Base-by-base conservation (phyloP, 2,113 vertebrate species). In the Lethenteron camtschaticum region DNA sequence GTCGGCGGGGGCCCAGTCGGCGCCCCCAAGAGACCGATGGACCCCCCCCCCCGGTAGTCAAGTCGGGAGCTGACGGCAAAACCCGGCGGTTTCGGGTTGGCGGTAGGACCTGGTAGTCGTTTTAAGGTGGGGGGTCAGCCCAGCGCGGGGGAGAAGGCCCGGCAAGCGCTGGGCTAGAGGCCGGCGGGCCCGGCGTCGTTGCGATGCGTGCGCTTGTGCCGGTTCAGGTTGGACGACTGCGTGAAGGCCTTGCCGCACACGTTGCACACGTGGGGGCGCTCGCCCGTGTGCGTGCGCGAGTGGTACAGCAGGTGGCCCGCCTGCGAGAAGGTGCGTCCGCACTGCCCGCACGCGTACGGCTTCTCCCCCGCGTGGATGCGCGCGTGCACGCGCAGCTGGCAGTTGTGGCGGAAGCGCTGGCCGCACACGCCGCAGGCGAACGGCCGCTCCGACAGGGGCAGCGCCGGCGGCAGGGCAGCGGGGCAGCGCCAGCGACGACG, bases 321-420 rank as follows among this genome's bases (percentile, higher is more conserved):
- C 63, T 66, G 63, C 24, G 63, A 66, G 24, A 66, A 66, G n/a
- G 63, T 24, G n/a, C 24, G n/a, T 9, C 63, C 63, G 63, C 63
- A 66, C n/a, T 16, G n/a, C n/a, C n/a, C n/a, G 63, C 63, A 66
- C 63, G 24, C 63, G 63, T 66, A 66, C 63, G 63, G 63, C n/a
- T 24, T n/a, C 63, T 66, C 63, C 24, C 63, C 63, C n/a, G 63
- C 63, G 24, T 66, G 63, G 24, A 66, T 66, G 24, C 63, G 63
- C 63, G n/a, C n/a, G 24, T 66, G 63, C n/a, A 66, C 24, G 10
- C 63, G 63, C n/a, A 66, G 63, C 24, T 66, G 63, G 24, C 63
- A 66, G 24, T 66, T 66, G 63, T 66, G 63, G n/a, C 63, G 63
- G 63, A 66, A 66, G 63, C 63, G n/a, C 63, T 66, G 63, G 9